Evolutionary conservation across 2,797 vertebrate genomes (phyloP), one percentile per base, ranked within the genome.

Genomic region (Acestrorhynchus altus): DNA sequence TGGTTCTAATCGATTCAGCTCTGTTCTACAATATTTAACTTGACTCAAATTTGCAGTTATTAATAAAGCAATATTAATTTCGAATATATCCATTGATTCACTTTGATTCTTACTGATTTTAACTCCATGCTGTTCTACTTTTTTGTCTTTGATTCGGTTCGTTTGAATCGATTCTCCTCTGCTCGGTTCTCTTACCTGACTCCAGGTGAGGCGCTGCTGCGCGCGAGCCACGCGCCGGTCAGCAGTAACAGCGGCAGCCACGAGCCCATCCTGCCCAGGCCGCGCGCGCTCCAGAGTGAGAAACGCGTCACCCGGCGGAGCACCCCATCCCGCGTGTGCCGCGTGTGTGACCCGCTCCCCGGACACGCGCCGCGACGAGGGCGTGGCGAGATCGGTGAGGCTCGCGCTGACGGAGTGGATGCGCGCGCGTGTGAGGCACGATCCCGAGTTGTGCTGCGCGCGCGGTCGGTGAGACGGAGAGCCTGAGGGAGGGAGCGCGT

Each of bases 221-320:
- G 66, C 28, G 67, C 67, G 60, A 64, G 11, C 51, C 60, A 66
- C 39, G 51, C 60, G 64, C 65, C 39, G 71, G 20, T 74, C 65
- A 83, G 61, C 78, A 83, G 66, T 39, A 80, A 61, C 24, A 83
- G 56, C 63, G 73, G 73, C 28, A 74, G 12, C 77, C 77, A 79
- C 20, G 66, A 35, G 39, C 44, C 52, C 77, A 79, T 79, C 40
- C 52, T 44, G 47, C 28, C 51, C 31, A 24, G 51, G 18, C 51
- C 39, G 49, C n/a, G n/a, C 40, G 28, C 7, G 42, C 59, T 65
- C 63, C 39, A 5, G n/a, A 65, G 40, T 11, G 22, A 12, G 63
- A 65, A 44, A 44, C 59, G 13, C 13, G 24, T 65, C 40, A 65
- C 12, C 39, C 20, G 8, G 5, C 40, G 40, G 63, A 65, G 42